Evolutionary conservation across 2,113 vertebrate species (phyloP).

Genomic region (Blennius ocellaris): DNA sequence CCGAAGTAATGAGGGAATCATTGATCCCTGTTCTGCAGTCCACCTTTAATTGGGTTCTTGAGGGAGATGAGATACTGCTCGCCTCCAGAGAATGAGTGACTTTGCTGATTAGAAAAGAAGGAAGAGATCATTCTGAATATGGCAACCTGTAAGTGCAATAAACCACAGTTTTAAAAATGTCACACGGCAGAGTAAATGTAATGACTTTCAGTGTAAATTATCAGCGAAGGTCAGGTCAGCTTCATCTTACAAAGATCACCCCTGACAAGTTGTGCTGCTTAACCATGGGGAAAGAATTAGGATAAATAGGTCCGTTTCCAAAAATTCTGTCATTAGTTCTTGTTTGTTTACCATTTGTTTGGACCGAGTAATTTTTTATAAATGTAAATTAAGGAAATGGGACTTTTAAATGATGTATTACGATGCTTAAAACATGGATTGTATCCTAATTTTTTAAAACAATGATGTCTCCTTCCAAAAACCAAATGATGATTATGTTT

Average conservation of each 20-base stretch:
- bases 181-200: background rate
- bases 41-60: conserved; percentile 1
- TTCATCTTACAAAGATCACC: background rate
- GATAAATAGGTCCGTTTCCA: background rate
- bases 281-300: background rate
- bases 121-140: background rate
- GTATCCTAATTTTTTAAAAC: no score
- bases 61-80: background rate
- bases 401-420: no score
- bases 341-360: background rate
- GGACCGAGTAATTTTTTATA: background rate
- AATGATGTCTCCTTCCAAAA: no score
- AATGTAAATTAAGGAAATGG: background rate
- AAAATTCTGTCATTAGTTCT: background rate
- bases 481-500: no score
- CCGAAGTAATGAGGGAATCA: background rate
- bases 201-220: background rate
- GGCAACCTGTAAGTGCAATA: background rate
- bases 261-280: background rate
- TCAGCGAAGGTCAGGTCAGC: background rate
- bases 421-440: no score
- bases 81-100: background rate
- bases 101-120: background rate
- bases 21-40: background rate
- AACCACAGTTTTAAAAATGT: background rate